These are phyloP conservation scores for Epistrophella euchroma DNA, from an alignment of 2,888 invertebrate species.

Conservation along the genomic window DNA sequence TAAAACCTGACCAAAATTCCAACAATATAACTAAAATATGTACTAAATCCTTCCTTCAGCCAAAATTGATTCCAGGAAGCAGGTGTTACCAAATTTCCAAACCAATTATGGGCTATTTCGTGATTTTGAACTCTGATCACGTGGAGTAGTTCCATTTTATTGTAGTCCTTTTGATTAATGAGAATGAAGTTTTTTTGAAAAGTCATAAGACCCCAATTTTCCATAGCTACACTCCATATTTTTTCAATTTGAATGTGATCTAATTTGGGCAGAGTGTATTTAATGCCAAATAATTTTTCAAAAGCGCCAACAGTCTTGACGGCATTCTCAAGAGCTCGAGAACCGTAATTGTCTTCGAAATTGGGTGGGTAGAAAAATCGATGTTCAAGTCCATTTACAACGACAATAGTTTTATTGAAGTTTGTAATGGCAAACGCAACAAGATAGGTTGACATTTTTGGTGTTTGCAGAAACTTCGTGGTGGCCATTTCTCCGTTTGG, in stretches of 20 bases:
- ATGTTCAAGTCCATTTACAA: constrained; percentile 81
- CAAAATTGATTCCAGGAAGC: constrained; percentile 90
- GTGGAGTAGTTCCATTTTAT: constrained; percentile 69
- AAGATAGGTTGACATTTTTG: constrained; percentile 91
- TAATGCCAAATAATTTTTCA: constrained; percentile 89
- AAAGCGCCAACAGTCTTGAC: constrained; percentile 79
- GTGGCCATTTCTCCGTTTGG: constrained; percentile 77
- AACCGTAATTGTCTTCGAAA: constrained; percentile 77
- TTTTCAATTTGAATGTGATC: constrained; percentile 95
- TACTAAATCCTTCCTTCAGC: constrained; percentile 90
- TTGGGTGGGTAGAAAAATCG: constrained; percentile 79
- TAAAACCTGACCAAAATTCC: constrained; percentile 79
- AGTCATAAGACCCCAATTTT: constrained; percentile 96
- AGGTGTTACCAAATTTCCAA: constrained; percentile 90
- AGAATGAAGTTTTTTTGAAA: constrained; percentile 81
- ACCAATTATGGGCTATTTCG: constrained; percentile 91
- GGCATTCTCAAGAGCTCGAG: constrained; percentile 79
- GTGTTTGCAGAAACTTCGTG: constrained; percentile 85
- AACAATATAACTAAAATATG: constrained; percentile 81
- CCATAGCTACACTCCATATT: constrained; percentile 94
- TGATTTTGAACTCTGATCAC: constrained; percentile 85
- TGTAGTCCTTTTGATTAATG: too few species aligned
- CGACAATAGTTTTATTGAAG: constrained; percentile 83
- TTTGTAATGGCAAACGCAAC: constrained; percentile 92
- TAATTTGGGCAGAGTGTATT: constrained; percentile 91